phyloP scores from a whole-genome alignment of 2,113 vertebrate genomes.

The Clarias gariepinus region DNA sequence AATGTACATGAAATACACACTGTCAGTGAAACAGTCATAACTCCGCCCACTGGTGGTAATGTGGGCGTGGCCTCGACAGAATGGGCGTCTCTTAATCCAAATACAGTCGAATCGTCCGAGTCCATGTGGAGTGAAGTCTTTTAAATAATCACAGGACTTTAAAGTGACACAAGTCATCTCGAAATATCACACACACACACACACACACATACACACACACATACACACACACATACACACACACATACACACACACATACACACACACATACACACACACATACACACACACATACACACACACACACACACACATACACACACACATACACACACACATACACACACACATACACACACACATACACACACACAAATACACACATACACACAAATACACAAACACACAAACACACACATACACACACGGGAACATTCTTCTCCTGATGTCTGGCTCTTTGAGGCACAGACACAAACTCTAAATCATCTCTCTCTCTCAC shows the following conservation, averaged over 20 bases:
- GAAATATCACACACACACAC: not conserved
- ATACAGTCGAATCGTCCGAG: not conserved
- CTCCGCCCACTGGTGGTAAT: not conserved
- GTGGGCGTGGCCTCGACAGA: not conserved
- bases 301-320: too few relatives aligned
- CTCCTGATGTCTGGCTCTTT: not conserved
- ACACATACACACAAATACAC: too few relatives aligned
- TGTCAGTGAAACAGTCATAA: not conserved
- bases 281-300: too few relatives aligned
- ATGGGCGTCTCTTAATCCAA: not conserved
- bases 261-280: too few relatives aligned
- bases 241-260: too few relatives aligned
- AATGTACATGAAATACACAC: not conserved
- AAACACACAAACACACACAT: too few relatives aligned
- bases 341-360: too few relatives aligned
- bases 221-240: not conserved
- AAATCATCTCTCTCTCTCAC: not conserved
- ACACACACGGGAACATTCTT: constrained; percentile 16
- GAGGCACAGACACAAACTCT: not conserved
- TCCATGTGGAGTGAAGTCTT: not conserved
- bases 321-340: too few relatives aligned
- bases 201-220: not conserved
- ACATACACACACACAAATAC: too few relatives aligned
- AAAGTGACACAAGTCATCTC: not conserved
- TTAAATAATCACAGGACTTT: not conserved